Evolutionary conservation across 1,140 invertebrate genomes (phyloP).

Genomic region (Nephila pilipes): DNA sequence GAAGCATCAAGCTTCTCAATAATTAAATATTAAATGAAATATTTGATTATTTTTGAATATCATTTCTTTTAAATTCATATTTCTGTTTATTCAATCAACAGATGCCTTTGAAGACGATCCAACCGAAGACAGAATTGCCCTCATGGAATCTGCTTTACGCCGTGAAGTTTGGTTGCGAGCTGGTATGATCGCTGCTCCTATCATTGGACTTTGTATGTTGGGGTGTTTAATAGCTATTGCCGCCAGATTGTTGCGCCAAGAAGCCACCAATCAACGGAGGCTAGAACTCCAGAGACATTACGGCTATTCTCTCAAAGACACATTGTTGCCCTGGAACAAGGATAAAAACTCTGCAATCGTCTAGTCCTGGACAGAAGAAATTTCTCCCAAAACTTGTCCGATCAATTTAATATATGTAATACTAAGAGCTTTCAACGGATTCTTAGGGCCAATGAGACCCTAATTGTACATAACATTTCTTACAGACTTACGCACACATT

Average conservation of each 20-base stretch:
- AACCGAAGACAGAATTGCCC: background rate
- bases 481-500: background rate
- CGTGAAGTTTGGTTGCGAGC: constrained; percentile 90
- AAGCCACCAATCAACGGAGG: constrained; percentile 80
- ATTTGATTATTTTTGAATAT: background rate
- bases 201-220: constrained; percentile 90
- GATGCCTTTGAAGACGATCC: constrained; percentile 24
- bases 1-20: too few species aligned
- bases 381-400: background rate
- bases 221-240: constrained; percentile 89
- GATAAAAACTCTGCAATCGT: constrained; percentile 61
- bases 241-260: constrained; percentile 86
- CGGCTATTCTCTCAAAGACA: constrained; percentile 45
- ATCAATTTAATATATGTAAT: background rate
- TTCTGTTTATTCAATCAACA: background rate
- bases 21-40: background rate
- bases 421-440: constrained; percentile 8
- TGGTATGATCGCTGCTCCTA: constrained; percentile 91
- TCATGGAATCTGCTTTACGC: constrained; percentile 39
- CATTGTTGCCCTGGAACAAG: constrained; percentile 52
- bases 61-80: background rate
- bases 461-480: background rate
- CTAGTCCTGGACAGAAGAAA: constrained; percentile 35
- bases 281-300: constrained; percentile 78
- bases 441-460: background rate